These are phyloP conservation scores for Thecophora atra DNA, from an alignment of 2,888 invertebrate genomes.

Conservation along the genomic window DNA sequence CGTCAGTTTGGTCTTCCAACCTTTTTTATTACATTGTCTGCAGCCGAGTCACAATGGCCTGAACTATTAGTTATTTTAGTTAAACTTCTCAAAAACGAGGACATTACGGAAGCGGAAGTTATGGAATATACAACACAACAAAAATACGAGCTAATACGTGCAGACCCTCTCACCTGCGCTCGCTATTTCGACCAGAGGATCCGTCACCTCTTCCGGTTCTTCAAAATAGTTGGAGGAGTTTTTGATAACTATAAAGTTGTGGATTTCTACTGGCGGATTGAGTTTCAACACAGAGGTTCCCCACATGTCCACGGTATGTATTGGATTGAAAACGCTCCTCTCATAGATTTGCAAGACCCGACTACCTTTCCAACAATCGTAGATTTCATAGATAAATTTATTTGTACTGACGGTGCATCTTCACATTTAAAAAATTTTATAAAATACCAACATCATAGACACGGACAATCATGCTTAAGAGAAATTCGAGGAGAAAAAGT, in stretches of 20 bases:
- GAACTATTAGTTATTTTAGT: slow-evolving; percentile 31
- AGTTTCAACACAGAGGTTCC: slow-evolving; percentile 41
- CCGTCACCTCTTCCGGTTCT: slow-evolving; percentile 31
- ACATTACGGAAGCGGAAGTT: slow-evolving; percentile 29
- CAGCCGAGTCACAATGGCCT: slow-evolving; percentile 35
- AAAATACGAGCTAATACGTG: slow-evolving; percentile 33
- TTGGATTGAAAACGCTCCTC: slow-evolving; percentile 35
- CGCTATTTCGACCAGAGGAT: slow-evolving; percentile 37
- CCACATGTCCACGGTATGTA: slow-evolving; percentile 40
- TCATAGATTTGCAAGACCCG: slow-evolving; percentile 15
- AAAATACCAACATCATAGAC: slow-evolving; percentile 37
- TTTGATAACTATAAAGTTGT: slow-evolving; percentile 24
- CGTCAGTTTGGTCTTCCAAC: slow-evolving; percentile 37
- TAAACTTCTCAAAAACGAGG: slow-evolving; percentile 16
- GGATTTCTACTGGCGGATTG: slow-evolving; percentile 40
- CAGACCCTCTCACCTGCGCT: slow-evolving; percentile 31
- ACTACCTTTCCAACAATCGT: slow-evolving; percentile 20
- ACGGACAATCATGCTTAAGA: slow-evolving; percentile 35
- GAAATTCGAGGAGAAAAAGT: slow-evolving; percentile 37
- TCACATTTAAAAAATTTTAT: slow-evolving; percentile 26
- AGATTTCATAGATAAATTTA: slow-evolving; percentile 36
- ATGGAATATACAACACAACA: slow-evolving; percentile 13
- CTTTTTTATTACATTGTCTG: slow-evolving; percentile 35
- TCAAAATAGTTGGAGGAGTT: slow-evolving; percentile 32
- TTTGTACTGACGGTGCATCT: slow-evolving; percentile 30